A percentile compares a stretch with the other conserved stretches of the same genome.
These are phyloP conservation scores for Ptychadena robeensis DNA, from an alignment of 2,797 vertebrate genomes.

Conservation along the genomic window DNA sequence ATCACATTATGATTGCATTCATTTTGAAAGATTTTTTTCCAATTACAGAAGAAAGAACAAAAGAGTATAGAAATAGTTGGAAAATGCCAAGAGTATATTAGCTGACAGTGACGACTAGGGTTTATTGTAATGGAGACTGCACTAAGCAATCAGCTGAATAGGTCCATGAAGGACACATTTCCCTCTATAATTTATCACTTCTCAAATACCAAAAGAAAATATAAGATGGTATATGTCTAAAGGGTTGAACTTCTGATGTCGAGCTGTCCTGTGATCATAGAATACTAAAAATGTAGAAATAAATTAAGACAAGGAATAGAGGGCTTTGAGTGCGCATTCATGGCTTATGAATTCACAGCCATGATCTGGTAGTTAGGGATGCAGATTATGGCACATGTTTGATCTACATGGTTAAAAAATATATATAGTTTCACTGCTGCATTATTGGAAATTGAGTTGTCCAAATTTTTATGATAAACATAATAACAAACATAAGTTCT, in stretches of 20 bases:
- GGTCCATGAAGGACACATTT: constrained; percentile 56
- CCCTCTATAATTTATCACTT: constrained; percentile 51
- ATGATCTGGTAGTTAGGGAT: background rate
- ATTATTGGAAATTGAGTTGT: too few relatives aligned
- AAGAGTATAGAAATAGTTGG: constrained; percentile 56
- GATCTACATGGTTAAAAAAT: background rate
- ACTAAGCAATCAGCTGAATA: constrained; percentile 56
- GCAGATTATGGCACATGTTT: background rate
- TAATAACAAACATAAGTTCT: too few relatives aligned
- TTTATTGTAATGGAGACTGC: constrained; percentile 53
- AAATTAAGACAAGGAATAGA: constrained; percentile 27
- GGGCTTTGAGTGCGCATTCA: constrained; percentile 4
- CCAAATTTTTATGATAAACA: too few relatives aligned
- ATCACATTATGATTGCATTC: constrained; percentile 62
- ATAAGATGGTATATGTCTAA: constrained; percentile 46
- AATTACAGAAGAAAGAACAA: constrained; percentile 61
- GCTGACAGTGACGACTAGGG: constrained; percentile 56
- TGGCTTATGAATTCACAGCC: background rate
- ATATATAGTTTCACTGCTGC: too few relatives aligned
- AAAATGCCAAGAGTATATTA: constrained; percentile 60
- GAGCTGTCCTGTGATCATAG: constrained; percentile 25
- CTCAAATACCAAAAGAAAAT: constrained; percentile 50
- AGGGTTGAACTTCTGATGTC: constrained; percentile 51
- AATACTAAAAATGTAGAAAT: constrained; percentile 41
- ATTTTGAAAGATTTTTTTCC: constrained; percentile 61